phyloP scores from a whole-genome alignment of 2,797 vertebrate genomes.

The Cirrhinus molitorella region DNA sequence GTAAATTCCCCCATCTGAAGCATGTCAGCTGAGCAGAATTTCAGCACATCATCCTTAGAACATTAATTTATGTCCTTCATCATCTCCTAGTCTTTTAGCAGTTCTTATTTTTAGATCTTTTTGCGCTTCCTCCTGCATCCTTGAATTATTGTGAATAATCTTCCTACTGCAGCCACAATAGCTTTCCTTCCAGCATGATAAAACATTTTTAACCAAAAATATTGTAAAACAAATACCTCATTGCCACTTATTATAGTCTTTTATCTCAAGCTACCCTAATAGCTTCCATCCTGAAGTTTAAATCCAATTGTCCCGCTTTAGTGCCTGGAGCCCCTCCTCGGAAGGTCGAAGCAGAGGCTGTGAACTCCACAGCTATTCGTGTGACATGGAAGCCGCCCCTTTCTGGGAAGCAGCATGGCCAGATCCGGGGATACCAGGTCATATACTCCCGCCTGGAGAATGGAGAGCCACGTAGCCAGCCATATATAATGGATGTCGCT shows the following conservation, averaged over 20 bases:
- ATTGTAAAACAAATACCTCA: not conserved
- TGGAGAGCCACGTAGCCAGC: conserved; percentile 88
- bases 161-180: not conserved
- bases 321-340: conserved; percentile 89
- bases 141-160: not conserved
- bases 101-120: conserved; percentile 39
- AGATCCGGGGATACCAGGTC: conserved; percentile 93
- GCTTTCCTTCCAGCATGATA: not conserved
- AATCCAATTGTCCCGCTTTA: conserved; percentile 61
- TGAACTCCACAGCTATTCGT: conserved; percentile 91
- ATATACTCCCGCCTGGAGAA: conserved; percentile 90
- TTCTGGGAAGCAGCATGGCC: conserved; percentile 89
- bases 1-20: conserved; percentile 77
- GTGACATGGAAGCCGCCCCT: conserved; percentile 94
- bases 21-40: conserved; percentile 70
- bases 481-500: conserved; percentile 88
- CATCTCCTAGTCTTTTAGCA: conserved; percentile 59
- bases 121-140: not conserved
- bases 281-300: not conserved
- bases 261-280: conserved; percentile 32
- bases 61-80: conserved; percentile 32
- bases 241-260: conserved; percentile 18
- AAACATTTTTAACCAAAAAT: conserved; percentile 2
- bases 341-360: conserved; percentile 88
- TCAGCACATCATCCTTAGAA: conserved; percentile 49